Evolutionary conservation across 2,797 vertebrate species (phyloP).

Genomic region (Pseudochromis fuscus): DNA sequence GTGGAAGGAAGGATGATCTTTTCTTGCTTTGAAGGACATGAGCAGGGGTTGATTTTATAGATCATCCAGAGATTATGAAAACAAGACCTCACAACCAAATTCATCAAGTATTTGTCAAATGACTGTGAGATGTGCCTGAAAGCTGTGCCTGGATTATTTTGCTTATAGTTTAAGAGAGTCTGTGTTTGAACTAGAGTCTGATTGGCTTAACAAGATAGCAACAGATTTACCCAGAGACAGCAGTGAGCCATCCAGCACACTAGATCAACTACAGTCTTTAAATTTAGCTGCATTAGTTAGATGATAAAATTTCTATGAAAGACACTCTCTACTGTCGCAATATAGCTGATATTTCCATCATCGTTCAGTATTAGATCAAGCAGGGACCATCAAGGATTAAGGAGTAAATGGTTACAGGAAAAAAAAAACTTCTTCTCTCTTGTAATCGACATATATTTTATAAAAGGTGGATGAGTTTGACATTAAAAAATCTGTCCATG

Average conservation of each 20-base stretch:
- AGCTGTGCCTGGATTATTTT: slow-evolving; percentile 9
- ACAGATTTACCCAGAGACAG: background rate
- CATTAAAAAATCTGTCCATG: background rate
- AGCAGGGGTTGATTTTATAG: slow-evolving; percentile 12
- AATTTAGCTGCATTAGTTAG: slow-evolving; percentile 19
- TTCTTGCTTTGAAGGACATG: slow-evolving; percentile 18
- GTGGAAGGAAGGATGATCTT: slow-evolving; percentile 18
- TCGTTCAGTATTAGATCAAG: background rate
- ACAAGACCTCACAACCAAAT: slow-evolving; percentile 1
- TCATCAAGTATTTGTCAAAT: slow-evolving; percentile 18
- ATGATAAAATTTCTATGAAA: slow-evolving; percentile 28
- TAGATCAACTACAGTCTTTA: slow-evolving; percentile 1
- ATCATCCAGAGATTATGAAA: slow-evolving; percentile 36
- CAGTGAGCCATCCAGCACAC: slow-evolving; percentile 13
- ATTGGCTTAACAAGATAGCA: slow-evolving; percentile 11
- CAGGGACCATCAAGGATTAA: slow-evolving; percentile 3
- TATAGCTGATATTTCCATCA: slow-evolving; percentile 1
- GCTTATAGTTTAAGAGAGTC: slow-evolving; percentile 16
- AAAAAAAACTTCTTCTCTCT: too few relatives aligned
- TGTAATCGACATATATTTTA: too few relatives aligned
- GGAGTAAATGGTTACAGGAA: too few relatives aligned
- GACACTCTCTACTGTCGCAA: background rate
- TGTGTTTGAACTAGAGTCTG: background rate
- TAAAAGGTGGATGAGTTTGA: too few relatives aligned
- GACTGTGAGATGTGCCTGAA: slow-evolving; percentile 25